Percentiles rank a stretch among this genome's conserved stretches.
Conservation (phyloP, 2,797 vertebrate genomes). For the Anguilla megastoma region DNA sequence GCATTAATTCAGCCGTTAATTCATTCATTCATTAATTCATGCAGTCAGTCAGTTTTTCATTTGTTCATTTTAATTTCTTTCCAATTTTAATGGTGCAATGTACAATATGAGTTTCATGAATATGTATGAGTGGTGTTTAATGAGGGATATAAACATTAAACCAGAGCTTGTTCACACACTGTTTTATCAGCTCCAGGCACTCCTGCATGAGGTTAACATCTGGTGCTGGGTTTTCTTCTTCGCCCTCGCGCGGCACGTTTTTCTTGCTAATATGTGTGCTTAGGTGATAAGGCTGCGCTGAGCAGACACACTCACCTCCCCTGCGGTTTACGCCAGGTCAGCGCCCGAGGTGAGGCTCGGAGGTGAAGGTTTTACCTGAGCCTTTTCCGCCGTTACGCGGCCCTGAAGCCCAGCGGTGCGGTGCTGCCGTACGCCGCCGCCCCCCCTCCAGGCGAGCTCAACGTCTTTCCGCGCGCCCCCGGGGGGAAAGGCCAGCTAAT, state of each 20-base stretch:
- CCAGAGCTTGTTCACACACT: background rate
- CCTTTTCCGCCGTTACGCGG: background rate
- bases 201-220: background rate
- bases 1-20: background rate
- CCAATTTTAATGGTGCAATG: background rate
- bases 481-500: constrained; percentile 35
- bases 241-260: background rate
- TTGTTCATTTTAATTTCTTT: background rate
- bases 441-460: background rate
- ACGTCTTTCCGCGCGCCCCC: background rate
- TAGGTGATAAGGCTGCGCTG: background rate
- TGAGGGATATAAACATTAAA: background rate
- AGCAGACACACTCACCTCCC: background rate
- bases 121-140: background rate
- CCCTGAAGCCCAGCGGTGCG: background rate
- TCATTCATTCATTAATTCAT: no score
- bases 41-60: background rate
- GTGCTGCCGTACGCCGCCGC: background rate
- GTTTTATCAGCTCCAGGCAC: background rate
- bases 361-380: background rate
- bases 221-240: background rate
- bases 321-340: background rate
- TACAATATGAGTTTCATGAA: background rate
- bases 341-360: background rate
- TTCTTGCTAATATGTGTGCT: background rate